These are phyloP conservation scores for Tethya wilhelma DNA, from an alignment of 37 sponge, comb jelly and placozoan genomes.

Conservation along the genomic window DNA sequence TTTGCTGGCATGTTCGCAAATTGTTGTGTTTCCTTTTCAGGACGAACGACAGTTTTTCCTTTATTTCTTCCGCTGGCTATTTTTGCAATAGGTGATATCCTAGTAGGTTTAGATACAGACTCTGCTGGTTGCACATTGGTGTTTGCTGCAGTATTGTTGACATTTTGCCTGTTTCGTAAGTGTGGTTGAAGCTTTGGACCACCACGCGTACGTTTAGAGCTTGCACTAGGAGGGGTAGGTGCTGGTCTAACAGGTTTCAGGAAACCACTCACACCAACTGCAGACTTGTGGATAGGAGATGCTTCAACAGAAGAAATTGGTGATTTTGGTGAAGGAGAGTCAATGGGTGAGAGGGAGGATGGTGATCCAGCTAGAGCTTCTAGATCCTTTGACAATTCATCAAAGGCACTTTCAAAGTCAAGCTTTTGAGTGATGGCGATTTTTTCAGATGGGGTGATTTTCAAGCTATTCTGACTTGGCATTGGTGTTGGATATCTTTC, in stretches of 20 bases:
- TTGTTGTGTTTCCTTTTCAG: too few species aligned
- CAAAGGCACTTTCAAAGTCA: not conserved
- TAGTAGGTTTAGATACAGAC: too few species aligned
- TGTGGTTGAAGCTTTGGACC: constrained; percentile 15
- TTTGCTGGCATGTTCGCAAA: too few species aligned
- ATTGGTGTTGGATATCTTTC: constrained; percentile 41
- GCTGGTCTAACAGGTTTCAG: not conserved
- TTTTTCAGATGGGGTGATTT: not conserved
- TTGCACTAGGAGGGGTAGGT: not conserved
- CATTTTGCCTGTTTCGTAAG: constrained; percentile 19
- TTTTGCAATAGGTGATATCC: constrained; percentile 8
- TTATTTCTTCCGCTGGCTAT: constrained; percentile 4
- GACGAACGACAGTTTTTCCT: not conserved
- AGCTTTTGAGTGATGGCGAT: not conserved
- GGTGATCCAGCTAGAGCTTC: not conserved
- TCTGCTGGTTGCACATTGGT: not conserved
- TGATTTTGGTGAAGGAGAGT: constrained; percentile 29
- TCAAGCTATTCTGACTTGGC: not conserved
- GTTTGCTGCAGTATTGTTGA: not conserved
- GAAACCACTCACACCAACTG: not conserved
- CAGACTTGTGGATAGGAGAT: constrained; percentile 9
- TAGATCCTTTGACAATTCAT: constrained; percentile 5
- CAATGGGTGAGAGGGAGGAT: constrained; percentile 40
- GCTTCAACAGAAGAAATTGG: constrained; percentile 18
- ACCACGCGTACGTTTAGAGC: not conserved